A percentile compares a stretch with the other conserved stretches of the same genome.
Evolutionary conservation across 2,797 vertebrate genomes (phyloP).

Genomic region (Manis pentadactyla): DNA sequence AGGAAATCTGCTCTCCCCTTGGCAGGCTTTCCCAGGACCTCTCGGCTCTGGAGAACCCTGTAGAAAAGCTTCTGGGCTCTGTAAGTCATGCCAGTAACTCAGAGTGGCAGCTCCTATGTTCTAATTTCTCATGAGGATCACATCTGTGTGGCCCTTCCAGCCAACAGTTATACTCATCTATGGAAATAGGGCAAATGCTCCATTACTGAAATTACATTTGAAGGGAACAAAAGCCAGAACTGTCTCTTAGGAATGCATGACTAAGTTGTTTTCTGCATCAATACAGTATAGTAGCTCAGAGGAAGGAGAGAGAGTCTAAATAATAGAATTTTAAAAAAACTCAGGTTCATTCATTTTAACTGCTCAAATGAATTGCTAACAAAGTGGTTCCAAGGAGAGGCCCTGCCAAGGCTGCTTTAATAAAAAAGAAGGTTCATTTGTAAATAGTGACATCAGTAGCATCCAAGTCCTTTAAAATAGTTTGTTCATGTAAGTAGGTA

Average conservation of each 20-base stretch:
- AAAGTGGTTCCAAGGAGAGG: background rate
- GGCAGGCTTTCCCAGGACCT: background rate
- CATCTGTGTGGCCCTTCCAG: background rate
- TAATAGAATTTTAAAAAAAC: background rate
- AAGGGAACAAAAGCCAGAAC: background rate
- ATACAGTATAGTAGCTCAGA: background rate
- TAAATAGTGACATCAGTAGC: background rate
- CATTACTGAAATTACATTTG: background rate
- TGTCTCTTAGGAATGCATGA: background rate
- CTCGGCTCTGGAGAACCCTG: background rate
- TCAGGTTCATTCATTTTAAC: slow-evolving; percentile 42
- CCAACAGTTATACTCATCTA: background rate
- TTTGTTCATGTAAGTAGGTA: background rate
- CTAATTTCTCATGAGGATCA: background rate
- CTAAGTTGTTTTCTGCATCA: background rate
- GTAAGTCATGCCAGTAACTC: background rate
- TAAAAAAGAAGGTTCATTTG: background rate
- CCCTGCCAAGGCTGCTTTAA: background rate
- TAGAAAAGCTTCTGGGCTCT: background rate
- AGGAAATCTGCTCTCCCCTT: background rate
- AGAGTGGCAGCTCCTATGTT: background rate
- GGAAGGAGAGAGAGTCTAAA: slow-evolving; percentile 20
- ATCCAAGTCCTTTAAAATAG: background rate
- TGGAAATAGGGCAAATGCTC: background rate
- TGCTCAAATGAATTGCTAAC: slow-evolving; percentile 6